These are phyloP conservation scores for Thymallus thymallus DNA, from an alignment of 2,113 vertebrate species.

Conservation along the genomic window DNA sequence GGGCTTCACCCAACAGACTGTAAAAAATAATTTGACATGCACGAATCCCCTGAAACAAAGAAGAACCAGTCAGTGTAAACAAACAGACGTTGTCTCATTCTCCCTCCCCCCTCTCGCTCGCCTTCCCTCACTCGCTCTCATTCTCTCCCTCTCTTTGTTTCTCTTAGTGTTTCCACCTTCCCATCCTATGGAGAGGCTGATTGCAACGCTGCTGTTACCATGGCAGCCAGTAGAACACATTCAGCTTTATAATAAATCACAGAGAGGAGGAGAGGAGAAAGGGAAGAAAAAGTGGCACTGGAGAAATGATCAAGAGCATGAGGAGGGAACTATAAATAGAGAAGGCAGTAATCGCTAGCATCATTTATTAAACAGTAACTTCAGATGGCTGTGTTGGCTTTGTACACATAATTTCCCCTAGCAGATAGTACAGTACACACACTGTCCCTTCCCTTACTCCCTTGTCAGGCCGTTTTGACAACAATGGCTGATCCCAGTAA, in stretches of 20 bases:
- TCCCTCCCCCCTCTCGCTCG: background rate
- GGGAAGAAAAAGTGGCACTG: conserved; percentile 42
- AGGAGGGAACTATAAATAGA: conserved; percentile 63
- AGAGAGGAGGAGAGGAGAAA: conserved; percentile 38
- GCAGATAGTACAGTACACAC: no score
- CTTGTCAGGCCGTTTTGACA: background rate
- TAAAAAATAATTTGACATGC: background rate
- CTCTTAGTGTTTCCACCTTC: conserved; percentile 45
- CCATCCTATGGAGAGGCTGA: conserved; percentile 39
- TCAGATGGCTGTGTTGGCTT: conserved; percentile 43
- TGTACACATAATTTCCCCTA: conserved; percentile 51
- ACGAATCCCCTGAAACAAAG: background rate
- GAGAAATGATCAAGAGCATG: conserved; percentile 59
- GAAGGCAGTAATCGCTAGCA: conserved; percentile 57
- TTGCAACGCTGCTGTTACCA: conserved; percentile 67
- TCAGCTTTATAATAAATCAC: conserved; percentile 62
- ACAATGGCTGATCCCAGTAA: background rate
- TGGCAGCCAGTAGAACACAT: conserved; percentile 59
- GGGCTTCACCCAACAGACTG: background rate
- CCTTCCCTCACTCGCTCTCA: background rate
- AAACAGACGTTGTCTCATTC: background rate
- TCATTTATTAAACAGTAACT: conserved; percentile 67
- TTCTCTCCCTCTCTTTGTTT: background rate
- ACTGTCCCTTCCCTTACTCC: background rate
- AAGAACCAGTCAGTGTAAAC: background rate